Evolutionary conservation across 2,888 invertebrate genomes (phyloP), one percentile per base, ranked within the genome.

Genomic region (Aleiodes testaceus): DNA sequence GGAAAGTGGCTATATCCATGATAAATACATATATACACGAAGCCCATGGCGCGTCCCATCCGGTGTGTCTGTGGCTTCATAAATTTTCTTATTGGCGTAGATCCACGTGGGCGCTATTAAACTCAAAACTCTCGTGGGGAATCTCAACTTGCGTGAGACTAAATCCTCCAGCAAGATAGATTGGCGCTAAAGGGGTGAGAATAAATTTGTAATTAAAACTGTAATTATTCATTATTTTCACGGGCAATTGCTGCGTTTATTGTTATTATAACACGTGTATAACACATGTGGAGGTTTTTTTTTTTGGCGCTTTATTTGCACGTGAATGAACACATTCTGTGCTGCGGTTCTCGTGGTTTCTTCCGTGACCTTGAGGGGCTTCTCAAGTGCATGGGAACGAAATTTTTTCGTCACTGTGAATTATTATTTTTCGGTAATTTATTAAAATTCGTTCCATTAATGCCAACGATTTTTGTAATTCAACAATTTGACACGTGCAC

Each of bases 81-180:
- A 74, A 74, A 77, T 75, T 77, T 75, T 77, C 73, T 73, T 73
- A 74, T 72, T 72, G 73, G 65, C 63, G 67, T 63, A 55, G 63
- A 69, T 73, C 70, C 69, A 68, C 64, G 66, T 67, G 64, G 42
- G 26, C 36, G 44, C 47, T 71, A 71, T 66, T 61, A 66, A 66
- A 59, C 16, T 20, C 50, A 50, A 45, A 63, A 63, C 20, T 12
- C 22, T 22, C 16, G 42, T 53, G 55, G 30, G 53, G 22, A 22
- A 53, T 50, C 26, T 16, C 14, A 22, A 12, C 14, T 49, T 61
- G 59, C 59, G 59, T 68, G 55, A 68, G 20, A 36, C 36, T 36
- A 36, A 36, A 36, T 36, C 36, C 36, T 36, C 36, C 36, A 26
- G 59, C 36, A 59, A 22, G 26, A 36, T 59, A 16, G 59, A 36